A percentile compares a stretch with the other conserved stretches of the same genome.
These are phyloP conservation scores for Eremophila alpestris DNA, from an alignment of 2,797 vertebrate genomes.

Conservation along the genomic window DNA sequence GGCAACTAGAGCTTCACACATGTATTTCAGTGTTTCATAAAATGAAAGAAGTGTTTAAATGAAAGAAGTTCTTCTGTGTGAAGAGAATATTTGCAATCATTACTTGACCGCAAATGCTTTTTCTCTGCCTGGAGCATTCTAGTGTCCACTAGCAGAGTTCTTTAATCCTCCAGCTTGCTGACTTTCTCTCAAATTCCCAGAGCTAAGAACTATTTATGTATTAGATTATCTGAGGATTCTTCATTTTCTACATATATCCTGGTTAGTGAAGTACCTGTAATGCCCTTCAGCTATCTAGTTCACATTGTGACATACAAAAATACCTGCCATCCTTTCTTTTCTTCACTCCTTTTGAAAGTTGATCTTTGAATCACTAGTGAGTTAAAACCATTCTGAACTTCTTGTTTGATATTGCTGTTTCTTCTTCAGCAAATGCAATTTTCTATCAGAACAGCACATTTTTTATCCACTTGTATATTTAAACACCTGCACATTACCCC, in stretches of 20 bases:
- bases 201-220: not conserved
- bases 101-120: not conserved
- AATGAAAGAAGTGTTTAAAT: not conserved
- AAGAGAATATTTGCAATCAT: not conserved
- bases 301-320: not conserved
- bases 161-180: not conserved
- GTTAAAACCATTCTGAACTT: not conserved
- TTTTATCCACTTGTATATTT: not conserved
- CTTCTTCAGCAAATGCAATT: not conserved
- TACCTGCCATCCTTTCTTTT: not conserved
- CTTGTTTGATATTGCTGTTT: not conserved
- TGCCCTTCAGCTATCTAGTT: not conserved
- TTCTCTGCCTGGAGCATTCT: conserved; percentile 7
- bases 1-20: not conserved
- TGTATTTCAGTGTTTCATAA: not conserved
- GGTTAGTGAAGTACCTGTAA: not conserved
- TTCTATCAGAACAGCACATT: not conserved
- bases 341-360: not conserved
- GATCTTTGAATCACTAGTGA: not conserved
- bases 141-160: not conserved
- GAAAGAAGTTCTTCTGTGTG: not conserved
- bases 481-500: not conserved
- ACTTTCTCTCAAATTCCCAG: not conserved
- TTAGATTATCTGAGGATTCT: not conserved
- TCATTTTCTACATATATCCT: not conserved